These are phyloP conservation scores for Ramphastos sulfuratus DNA, from an alignment of 2,113 vertebrate genomes.

Conservation along the genomic window DNA sequence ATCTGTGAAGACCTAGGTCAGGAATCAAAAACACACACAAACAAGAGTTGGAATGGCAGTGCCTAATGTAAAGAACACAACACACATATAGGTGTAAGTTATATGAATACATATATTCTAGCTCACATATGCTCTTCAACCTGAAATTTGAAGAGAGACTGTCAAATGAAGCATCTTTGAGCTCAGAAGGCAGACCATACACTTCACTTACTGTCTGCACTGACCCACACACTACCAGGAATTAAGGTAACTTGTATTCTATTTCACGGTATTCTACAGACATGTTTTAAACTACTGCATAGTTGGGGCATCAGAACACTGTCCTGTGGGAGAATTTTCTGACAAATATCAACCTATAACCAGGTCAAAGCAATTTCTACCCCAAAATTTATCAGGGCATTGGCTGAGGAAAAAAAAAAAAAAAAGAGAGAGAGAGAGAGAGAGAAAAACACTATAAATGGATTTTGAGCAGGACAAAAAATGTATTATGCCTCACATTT, in stretches of 20 bases:
- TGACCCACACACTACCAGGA: neutral
- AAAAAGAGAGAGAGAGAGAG: neutral
- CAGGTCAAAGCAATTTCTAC: neutral
- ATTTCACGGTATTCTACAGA: neutral
- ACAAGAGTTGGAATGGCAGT: neutral
- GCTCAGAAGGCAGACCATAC: neutral
- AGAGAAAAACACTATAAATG: neutral
- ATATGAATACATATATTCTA: rapidly evolving
- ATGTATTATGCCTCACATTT: conserved; percentile 1
- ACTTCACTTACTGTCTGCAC: neutral
- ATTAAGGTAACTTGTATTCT: neutral
- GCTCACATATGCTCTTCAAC: neutral
- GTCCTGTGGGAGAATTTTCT: neutral
- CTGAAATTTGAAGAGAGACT: neutral
- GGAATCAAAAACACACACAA: neutral
- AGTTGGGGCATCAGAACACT: neutral
- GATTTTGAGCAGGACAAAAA: neutral
- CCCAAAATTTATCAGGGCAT: neutral
- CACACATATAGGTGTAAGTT: too few species aligned
- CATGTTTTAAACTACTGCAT: neutral
- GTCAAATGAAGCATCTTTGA: neutral
- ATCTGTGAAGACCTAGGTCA: neutral
- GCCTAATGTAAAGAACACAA: neutral
- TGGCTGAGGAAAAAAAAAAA: neutral
- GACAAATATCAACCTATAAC: neutral